Conservation (phyloP, 2,113 vertebrate species). For the Chloebia gouldiae region DNA sequence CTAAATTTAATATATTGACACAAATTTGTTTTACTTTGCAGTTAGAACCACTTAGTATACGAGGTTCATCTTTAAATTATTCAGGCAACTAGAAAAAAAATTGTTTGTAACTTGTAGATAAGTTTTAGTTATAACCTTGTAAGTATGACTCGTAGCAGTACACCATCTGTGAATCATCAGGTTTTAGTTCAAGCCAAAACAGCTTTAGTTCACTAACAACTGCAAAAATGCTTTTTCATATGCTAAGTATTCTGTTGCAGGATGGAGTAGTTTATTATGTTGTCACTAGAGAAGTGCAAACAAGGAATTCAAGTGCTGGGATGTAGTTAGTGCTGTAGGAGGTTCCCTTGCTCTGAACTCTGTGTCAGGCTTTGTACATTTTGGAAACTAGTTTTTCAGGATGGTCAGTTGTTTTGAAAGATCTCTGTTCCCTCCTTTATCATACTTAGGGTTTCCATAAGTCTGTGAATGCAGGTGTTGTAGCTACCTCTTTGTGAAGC, state of each 20-base stretch:
- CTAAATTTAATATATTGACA: neutral
- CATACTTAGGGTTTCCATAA: neutral
- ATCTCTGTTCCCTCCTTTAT: neutral
- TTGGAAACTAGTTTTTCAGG: neutral
- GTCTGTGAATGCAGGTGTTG: neutral
- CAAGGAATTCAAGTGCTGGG: neutral
- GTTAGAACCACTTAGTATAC: neutral
- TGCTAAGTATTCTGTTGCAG: neutral
- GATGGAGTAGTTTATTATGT: neutral
- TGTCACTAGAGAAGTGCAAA: neutral
- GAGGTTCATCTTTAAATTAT: neutral
- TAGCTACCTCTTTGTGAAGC: neutral
- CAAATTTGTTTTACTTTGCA: neutral
- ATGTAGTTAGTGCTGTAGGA: fast-evolving
- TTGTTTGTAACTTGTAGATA: neutral
- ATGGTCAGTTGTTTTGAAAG: neutral
- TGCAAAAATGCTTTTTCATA: neutral
- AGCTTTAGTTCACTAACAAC: neutral
- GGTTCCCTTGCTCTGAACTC: fast-evolving
- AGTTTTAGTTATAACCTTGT: neutral
- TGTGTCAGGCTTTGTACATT: neutral
- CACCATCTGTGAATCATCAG: neutral
- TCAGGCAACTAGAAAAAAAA: neutral
- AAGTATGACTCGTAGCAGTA: neutral
- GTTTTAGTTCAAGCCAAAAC: neutral